A percentile compares a stretch with the other conserved stretches of the same genome.
Evolutionary conservation across 2,113 vertebrate species (phyloP).

Genomic region (Nerophis ophidion): DNA sequence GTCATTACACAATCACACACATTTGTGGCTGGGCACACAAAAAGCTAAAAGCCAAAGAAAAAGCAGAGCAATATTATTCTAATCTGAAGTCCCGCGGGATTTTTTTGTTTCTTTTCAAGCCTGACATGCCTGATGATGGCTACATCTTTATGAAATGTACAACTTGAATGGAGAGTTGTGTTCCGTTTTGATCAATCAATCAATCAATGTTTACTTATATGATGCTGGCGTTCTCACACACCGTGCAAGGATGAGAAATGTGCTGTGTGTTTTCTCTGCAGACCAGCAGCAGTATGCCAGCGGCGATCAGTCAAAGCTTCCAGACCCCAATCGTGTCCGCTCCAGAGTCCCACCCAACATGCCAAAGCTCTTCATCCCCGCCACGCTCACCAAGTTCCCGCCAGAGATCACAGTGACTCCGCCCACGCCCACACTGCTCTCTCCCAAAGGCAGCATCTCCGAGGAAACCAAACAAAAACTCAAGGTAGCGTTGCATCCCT

Average conservation of each 20-base stretch:
- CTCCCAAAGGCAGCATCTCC: constrained; percentile 96
- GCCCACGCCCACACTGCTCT: constrained; percentile 94
- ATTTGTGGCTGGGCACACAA: too few species aligned
- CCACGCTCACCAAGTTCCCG: constrained; percentile 88
- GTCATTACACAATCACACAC: too few species aligned
- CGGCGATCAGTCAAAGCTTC: constrained; percentile 69
- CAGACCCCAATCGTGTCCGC: constrained; percentile 79
- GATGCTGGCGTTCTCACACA: too few species aligned
- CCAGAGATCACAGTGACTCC: constrained; percentile 98
- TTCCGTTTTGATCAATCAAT: too few species aligned
- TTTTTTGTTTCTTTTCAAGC: too few species aligned
- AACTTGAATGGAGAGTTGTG: too few species aligned
- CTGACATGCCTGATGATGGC: too few species aligned
- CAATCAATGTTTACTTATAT: too few species aligned
- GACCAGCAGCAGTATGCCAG: constrained; percentile 70
- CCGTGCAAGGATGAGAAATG: background rate
- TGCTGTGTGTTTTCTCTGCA: constrained; percentile 2
- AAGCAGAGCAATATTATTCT: too few species aligned
- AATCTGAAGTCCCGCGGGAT: too few species aligned
- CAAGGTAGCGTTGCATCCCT: constrained; percentile 82
- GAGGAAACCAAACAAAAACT: constrained; percentile 98
- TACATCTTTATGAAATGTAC: too few species aligned
- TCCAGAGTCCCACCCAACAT: constrained; percentile 84
- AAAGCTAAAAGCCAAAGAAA: too few species aligned
- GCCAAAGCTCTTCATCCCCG: constrained; percentile 97